Percentiles rank a stretch among this genome's conserved stretches.
Conservation (phyloP, 2,888 invertebrate species). For the Atherix ibis region DNA sequence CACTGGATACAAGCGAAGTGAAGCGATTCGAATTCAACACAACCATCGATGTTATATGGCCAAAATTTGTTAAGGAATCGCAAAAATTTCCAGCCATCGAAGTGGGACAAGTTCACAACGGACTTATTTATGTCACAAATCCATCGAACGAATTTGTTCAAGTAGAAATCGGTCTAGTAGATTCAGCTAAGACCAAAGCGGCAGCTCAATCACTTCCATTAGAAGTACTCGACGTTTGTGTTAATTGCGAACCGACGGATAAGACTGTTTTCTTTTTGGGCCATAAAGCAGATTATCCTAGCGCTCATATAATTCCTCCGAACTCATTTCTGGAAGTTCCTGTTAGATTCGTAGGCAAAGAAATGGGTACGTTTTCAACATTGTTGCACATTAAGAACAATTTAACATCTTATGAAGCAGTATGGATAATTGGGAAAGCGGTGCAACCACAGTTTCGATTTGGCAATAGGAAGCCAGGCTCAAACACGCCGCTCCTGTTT, state of each 20-base stretch:
- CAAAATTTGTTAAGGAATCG: constrained; percentile 25
- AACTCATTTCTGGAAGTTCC: constrained; percentile 20
- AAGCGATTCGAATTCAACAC: constrained; percentile 26
- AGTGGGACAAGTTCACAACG: constrained; percentile 22
- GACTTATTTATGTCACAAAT: constrained; percentile 25
- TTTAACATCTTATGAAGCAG: constrained; percentile 75
- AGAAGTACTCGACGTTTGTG: constrained; percentile 27
- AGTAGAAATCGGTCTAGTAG: constrained; percentile 24
- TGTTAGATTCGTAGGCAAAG: constrained; percentile 22
- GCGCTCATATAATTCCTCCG: constrained; percentile 18
- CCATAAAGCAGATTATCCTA: constrained; percentile 14
- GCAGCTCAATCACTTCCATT: constrained; percentile 24
- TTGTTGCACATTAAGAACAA: constrained; percentile 59
- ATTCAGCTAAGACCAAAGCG: constrained; percentile 22
- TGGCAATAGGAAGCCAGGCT: constrained; percentile 71
- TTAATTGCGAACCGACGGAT: constrained; percentile 26
- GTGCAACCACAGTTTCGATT: constrained; percentile 76
- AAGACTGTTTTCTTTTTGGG: constrained; percentile 24
- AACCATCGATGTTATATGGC: constrained; percentile 29
- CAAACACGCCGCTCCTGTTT: constrained; percentile 57
- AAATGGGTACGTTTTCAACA: constrained; percentile 26
- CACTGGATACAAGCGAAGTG: constrained; percentile 26
- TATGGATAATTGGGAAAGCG: constrained; percentile 69
- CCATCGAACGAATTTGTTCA: constrained; percentile 24
- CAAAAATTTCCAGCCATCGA: constrained; percentile 25